Base-by-base conservation (phyloP, 2,888 invertebrate genomes). In the Agonopterix arenella region DNA sequence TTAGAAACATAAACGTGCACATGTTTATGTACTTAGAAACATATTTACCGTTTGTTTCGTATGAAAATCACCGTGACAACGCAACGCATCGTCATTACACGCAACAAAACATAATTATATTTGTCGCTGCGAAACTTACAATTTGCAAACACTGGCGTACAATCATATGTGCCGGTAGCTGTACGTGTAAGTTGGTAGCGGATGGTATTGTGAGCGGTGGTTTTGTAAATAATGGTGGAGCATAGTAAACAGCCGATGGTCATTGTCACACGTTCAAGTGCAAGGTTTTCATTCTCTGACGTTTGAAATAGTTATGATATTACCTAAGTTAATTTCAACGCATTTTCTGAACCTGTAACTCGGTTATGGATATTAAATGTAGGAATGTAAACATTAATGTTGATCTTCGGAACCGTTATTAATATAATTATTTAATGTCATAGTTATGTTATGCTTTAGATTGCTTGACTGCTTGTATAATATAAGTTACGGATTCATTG, bases 241-340 rank as follows among this genome's bases (percentile, higher is more conserved):
- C 36, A 16, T 38, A 18, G 49, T 48, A 36, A 42, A 37, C 8
- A 37, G 44, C 28, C 46, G 37, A 16, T 16, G 47, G 45, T 46
- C 42, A 46, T 36, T 36, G 45, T 40, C 37, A 13, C 18, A 16
- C 44, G 46, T 37, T 46, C 46, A 38, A 46, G 46, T 38, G 46
- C 46, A 46, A 28, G 18, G 28, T n/a, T 18, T 16, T 18, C 18
- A 18, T 18, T 18, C 18, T 18, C 18, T 18, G 18, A 18, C 18
- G 18, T 18, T 18, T 18, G 1, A 18, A 18, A 18, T 18, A 18
- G 18, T 18, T 18, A 18, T 18, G 18, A 4, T 18, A 18, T 18
- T 2, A n/a, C n/a, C n/a, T n/a, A n/a, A n/a, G n/a, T 2, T 16
- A 16, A 16, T 2, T 16, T 16, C 16, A 16, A 16, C 18, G 18